phyloP scores from a whole-genome alignment of 2,113 vertebrate species.

The Mustela lutreola region DNA sequence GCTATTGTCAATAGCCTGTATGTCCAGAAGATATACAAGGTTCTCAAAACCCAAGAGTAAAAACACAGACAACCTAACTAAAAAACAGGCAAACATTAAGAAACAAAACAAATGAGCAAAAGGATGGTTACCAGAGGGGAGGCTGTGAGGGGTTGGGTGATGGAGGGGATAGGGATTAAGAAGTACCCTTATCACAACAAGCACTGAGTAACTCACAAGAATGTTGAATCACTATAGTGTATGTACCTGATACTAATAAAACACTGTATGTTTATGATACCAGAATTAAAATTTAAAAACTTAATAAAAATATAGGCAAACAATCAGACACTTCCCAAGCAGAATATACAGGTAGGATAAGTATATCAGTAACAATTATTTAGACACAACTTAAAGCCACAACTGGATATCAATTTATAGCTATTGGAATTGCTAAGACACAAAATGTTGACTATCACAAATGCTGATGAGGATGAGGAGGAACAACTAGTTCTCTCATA shows the following conservation, averaged over 20 bases:
- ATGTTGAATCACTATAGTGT: neutral
- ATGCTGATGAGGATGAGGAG: neutral
- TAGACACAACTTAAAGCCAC: neutral
- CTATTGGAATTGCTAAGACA: neutral
- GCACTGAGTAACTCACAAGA: neutral
- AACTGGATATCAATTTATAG: neutral
- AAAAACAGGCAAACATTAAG: neutral
- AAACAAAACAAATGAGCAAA: neutral
- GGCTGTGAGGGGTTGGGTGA: neutral
- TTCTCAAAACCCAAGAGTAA: conserved; percentile 35
- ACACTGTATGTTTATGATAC: neutral
- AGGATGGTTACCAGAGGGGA: neutral
- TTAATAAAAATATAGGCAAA: neutral
- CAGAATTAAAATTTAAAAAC: neutral
- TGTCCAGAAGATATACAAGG: neutral
- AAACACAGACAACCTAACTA: neutral
- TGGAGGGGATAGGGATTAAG: neutral
- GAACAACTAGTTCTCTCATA: neutral
- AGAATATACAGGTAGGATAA: neutral
- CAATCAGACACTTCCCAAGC: neutral
- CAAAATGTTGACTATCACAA: too few species aligned
- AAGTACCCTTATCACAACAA: neutral
- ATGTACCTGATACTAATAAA: neutral
- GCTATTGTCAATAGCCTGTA: neutral
- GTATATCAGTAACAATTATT: neutral